Base-by-base conservation (phyloP, 1,140 invertebrate species). In the Eulimnadia texana region DNA sequence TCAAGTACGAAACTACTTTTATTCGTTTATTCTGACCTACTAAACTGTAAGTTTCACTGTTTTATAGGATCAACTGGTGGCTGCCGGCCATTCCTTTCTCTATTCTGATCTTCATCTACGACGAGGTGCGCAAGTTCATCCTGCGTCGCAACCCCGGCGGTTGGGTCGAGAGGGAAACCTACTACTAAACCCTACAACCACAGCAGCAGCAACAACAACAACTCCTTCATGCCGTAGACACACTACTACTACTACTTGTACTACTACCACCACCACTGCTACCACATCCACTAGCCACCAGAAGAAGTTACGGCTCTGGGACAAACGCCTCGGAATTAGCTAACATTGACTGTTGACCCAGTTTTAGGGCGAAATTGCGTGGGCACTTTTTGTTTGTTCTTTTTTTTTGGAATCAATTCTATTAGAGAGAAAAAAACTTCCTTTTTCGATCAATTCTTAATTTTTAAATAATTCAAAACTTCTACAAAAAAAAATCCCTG, bases 111-210 rank as follows among this genome's bases (percentile, higher is more conserved):
- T 98, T 97, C 80, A 84, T 98, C 73, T 98, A 98, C 79, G 95
- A 98, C 77, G 86, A 99, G 80, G 84, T 86, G 70, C 84, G 95
- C 78, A 87, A 93, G 77, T 96, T 91, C 81, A 91, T 97, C 74
- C 80, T 98, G 67, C 88, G 95, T 74, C 84, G 89, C 76, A 91
- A 93, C 77, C 94, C 94, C 62, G 94, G 94, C 70, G 93, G 94
- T 69, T 99, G 93, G 92, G 82, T 98, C 69, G 94, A 98, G 78
- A 84, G 88, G 78, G 95, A 98, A 82, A 98, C 95, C 72, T 98
- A 98, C 78, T 98, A 97, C 81, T 98, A 57, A 42, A 16, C n/a
- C n/a, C n/a, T n/a, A n/a, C n/a, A n/a, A n/a, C n/a, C n/a, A n/a
- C n/a, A n/a, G n/a, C n/a, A n/a, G n/a, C n/a, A n/a, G n/a, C n/a